These are phyloP conservation scores for Nemopilema nomurai DNA, from an alignment of 30 jellyfish, hydroid and myxozoan genomes.

Conservation along the genomic window DNA sequence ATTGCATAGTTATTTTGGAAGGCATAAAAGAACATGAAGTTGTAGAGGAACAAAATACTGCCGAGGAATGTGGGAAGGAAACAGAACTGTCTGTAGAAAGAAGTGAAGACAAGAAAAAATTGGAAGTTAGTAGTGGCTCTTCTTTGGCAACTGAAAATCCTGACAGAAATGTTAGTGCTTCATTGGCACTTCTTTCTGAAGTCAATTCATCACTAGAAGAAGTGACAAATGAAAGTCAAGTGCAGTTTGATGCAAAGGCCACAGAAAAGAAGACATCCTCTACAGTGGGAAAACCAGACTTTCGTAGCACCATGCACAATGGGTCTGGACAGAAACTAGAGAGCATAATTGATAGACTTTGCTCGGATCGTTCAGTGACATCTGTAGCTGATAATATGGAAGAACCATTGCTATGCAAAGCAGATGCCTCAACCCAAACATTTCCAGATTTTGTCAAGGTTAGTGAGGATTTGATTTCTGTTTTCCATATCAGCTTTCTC, in stretches of 20 bases:
- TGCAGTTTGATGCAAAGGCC: background rate
- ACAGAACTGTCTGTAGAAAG: background rate
- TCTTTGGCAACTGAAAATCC: background rate
- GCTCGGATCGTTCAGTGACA: conserved; percentile 41
- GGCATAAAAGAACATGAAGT: background rate
- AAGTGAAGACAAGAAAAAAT: background rate
- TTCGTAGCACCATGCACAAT: conserved; percentile 29
- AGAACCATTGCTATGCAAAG: conserved; percentile 43
- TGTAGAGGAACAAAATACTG: background rate
- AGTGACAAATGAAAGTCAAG: background rate
- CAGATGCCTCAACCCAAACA: conserved; percentile 68
- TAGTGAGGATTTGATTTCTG: background rate
- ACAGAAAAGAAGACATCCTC: conserved; percentile 3
- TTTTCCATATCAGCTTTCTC: background rate
- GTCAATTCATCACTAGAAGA: background rate
- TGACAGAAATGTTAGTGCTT: background rate
- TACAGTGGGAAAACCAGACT: conserved; percentile 9
- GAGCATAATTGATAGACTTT: conserved; percentile 60
- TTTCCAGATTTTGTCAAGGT: conserved; percentile 70
- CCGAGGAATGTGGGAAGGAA: background rate
- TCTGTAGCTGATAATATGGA: conserved; percentile 33
- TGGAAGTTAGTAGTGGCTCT: background rate
- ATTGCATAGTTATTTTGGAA: background rate
- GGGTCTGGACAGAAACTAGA: conserved; percentile 71
- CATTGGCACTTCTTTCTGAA: background rate